These are phyloP conservation scores for Pseudomugil gertrudae DNA, from an alignment of 2,797 vertebrate species.

Conservation along the genomic window DNA sequence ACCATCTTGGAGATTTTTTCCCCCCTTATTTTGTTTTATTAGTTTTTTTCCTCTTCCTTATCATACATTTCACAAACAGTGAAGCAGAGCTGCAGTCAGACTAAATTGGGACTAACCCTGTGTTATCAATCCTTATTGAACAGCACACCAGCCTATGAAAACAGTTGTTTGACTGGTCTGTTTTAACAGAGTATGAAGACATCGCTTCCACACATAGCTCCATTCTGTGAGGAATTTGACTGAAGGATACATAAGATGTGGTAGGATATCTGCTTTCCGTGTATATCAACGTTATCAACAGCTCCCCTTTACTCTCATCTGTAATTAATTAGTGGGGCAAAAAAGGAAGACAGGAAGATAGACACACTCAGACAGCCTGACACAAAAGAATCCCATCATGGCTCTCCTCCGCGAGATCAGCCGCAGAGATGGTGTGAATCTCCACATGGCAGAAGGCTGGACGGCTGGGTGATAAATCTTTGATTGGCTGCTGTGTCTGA, in stretches of 20 bases:
- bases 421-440: conserved; percentile 59
- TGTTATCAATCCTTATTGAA: conserved; percentile 45
- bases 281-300: conserved; percentile 41
- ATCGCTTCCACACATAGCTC: background rate
- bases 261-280: conserved; percentile 28
- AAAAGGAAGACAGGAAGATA: conserved; percentile 37
- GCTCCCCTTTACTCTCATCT: conserved; percentile 36
- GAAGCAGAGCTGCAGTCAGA: conserved; percentile 14
- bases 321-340: conserved; percentile 45
- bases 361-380: conserved; percentile 32
- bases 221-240: conserved; percentile 18
- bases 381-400: conserved; percentile 55
- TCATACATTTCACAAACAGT: conserved; percentile 38
- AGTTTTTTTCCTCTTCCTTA: conserved; percentile 9
- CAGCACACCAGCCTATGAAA: conserved; percentile 12
- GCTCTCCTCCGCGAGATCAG: conserved; percentile 46
- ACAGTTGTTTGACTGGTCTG: conserved; percentile 11
- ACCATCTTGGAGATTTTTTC: conserved; percentile 38
- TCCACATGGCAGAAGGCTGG: conserved; percentile 72
- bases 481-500: conserved; percentile 75
- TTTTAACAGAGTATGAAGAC: background rate
- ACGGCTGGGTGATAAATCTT: conserved; percentile 73
- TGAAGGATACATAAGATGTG: conserved; percentile 30
- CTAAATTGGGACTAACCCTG: conserved; percentile 52
- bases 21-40: background rate